A percentile compares a stretch with the other conserved stretches of the same genome.
Evolutionary conservation across 2,888 invertebrate genomes (phyloP).

Genomic region (Meteorus colon): DNA sequence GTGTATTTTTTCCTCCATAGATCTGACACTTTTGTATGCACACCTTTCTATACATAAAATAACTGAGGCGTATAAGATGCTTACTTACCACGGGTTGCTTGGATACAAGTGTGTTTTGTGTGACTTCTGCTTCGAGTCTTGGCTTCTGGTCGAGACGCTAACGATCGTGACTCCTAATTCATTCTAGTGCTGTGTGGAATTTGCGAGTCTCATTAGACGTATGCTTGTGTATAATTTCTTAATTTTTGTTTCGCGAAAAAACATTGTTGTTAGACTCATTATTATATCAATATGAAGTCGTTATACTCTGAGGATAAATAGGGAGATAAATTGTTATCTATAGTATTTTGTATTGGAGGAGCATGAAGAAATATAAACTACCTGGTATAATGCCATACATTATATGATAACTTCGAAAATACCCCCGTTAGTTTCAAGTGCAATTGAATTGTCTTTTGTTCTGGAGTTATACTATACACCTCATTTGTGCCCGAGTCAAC

Average conservation of each 20-base stretch:
- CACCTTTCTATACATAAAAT: neutral
- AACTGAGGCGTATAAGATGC: neutral
- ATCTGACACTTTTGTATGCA: neutral
- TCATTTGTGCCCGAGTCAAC: too few species aligned
- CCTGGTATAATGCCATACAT: too few species aligned
- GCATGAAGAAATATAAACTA: too few species aligned
- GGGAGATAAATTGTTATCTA: too few species aligned
- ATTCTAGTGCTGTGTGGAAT: constrained; percentile 49
- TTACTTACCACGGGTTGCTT: neutral
- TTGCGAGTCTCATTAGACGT: constrained; percentile 52
- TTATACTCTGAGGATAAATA: neutral
- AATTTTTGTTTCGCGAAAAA: constrained; percentile 54
- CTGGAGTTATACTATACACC: too few species aligned
- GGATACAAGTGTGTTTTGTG: constrained; percentile 24
- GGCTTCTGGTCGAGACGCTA: constrained; percentile 51
- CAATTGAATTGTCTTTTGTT: too few species aligned
- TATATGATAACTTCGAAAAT: too few species aligned
- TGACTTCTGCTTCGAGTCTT: constrained; percentile 5
- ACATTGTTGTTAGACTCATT: constrained; percentile 23
- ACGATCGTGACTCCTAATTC: constrained; percentile 58
- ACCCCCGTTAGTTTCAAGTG: too few species aligned
- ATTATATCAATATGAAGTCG: neutral
- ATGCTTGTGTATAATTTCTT: constrained; percentile 59
- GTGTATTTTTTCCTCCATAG: neutral
- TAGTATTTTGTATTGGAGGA: too few species aligned